Base-by-base conservation (phyloP, 2,797 vertebrate species). In the Rhodeus uyekii region DNA sequence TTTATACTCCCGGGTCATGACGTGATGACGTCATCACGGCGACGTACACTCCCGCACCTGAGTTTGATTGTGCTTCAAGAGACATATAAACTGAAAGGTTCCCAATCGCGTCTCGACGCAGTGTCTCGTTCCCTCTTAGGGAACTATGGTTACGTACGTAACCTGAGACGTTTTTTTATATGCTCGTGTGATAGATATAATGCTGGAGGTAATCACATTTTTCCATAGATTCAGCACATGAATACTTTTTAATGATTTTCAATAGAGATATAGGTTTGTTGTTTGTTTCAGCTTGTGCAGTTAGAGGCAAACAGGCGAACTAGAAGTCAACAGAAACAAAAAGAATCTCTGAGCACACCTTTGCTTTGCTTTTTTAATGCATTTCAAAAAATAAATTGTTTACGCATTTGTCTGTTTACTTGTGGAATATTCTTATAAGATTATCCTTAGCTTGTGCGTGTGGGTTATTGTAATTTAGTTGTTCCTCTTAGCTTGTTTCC, bases 401-500 rank as follows among this genome's bases (percentile, higher is more conserved):
- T 48, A 64, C 75, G n/a, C 27, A 46, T 77, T 64, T 77, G 29
- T n/a, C 6, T 63, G 76, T 64, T 64, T 64, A 46, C 60, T 60
- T 48, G 60, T 64, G 42, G 24, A 64, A 48, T 65, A 64, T 78
- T 77, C 60, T 64, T 77, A 46, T 39, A 32, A 16, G 18, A 81
- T 64, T 74, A 74, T 53, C 46, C 32, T 74, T 53, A 29, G 79
- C n/a, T 72, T 83, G 50, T 22, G 64, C 13, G 39, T 38, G 74
- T 27, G 81, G 67, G 60, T 48, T 34, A 65, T 39, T 12, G 14
- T 60, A 76, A 82, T 81, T 80, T 67, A 80, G 53, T 60, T 65
- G 71, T 76, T 74, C 77, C 78, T 82, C 82, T 84, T 46, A 76
- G 81, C 69, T 71, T 68, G 50, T 73, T 58, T 81, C 50, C 60